Percentiles rank a stretch among this genome's conserved stretches.
phyloP scores from a whole-genome alignment of 2,797 vertebrate species.

The Odontamblyopus rebecca region DNA sequence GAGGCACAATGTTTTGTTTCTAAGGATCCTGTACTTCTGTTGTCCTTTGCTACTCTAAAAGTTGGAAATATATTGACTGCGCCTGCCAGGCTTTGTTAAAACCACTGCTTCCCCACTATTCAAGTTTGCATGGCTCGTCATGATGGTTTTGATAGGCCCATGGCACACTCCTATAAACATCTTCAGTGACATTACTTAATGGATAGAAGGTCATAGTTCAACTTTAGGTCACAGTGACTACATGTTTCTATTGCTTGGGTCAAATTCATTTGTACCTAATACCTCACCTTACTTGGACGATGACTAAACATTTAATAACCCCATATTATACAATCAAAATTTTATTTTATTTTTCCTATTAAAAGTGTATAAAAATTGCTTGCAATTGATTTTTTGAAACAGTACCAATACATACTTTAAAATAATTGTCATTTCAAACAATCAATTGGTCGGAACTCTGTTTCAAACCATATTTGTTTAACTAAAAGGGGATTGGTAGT shows the following conservation, averaged over 20 bases:
- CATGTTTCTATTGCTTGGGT: not conserved
- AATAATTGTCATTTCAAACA: not conserved
- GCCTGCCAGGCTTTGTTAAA: conserved; percentile 60
- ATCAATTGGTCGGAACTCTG: no score
- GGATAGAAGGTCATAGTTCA: conserved; percentile 51
- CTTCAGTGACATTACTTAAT: conserved; percentile 49
- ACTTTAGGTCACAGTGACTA: conserved; percentile 16
- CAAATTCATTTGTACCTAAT: not conserved
- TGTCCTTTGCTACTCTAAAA: conserved; percentile 38
- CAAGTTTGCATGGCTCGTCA: conserved; percentile 48
- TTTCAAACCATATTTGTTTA: no score
- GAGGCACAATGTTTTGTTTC: conserved; percentile 5
- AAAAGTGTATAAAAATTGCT: not conserved
- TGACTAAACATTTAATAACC: not conserved
- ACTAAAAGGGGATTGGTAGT: no score
- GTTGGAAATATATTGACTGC: conserved; percentile 59
- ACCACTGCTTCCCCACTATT: conserved; percentile 42
- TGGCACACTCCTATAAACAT: conserved; percentile 52
- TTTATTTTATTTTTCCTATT: not conserved
- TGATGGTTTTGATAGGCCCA: conserved; percentile 30
- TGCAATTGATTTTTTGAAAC: not conserved
- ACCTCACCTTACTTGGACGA: not conserved
- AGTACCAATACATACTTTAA: not conserved
- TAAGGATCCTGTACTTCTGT: conserved; percentile 22
- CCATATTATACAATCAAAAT: not conserved